Conservation (phyloP, 2,113 vertebrate species). For the Gnathonemus echidnorhynchus region DNA sequence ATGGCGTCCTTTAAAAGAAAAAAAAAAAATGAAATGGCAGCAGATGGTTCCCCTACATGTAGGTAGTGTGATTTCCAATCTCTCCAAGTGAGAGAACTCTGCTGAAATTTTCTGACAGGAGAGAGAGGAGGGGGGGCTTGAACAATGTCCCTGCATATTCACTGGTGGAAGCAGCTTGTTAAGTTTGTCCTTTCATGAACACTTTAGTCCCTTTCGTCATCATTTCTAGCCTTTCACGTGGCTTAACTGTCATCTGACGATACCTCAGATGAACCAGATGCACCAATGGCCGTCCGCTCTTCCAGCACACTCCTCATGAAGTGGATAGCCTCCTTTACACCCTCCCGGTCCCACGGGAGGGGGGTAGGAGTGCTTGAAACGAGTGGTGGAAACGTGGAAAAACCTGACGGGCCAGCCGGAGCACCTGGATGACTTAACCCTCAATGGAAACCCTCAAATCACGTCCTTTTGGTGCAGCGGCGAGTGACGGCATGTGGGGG, state of each 20-base stretch:
- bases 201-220: background rate
- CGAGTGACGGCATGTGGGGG: background rate
- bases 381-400: background rate
- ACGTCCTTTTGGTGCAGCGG: background rate
- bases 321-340: background rate
- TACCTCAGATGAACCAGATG: background rate
- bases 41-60: conserved; percentile 3
- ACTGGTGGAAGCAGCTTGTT: background rate
- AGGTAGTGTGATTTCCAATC: conserved; percentile 6
- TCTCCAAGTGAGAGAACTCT: background rate
- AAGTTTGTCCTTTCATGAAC: background rate
- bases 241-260: background rate
- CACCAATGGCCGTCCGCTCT: background rate
- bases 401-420: background rate
- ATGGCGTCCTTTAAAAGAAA: background rate
- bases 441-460: background rate
- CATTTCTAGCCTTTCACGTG: background rate
- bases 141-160: background rate
- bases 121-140: background rate
- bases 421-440: background rate
- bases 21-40: background rate
- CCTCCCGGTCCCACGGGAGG: background rate
- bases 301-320: background rate
- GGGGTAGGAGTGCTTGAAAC: background rate
- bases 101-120: background rate